Evolutionary conservation across 2,888 invertebrate genomes (phyloP), one percentile per base, ranked within the genome.

Genomic region (Lapara coniferarum): DNA sequence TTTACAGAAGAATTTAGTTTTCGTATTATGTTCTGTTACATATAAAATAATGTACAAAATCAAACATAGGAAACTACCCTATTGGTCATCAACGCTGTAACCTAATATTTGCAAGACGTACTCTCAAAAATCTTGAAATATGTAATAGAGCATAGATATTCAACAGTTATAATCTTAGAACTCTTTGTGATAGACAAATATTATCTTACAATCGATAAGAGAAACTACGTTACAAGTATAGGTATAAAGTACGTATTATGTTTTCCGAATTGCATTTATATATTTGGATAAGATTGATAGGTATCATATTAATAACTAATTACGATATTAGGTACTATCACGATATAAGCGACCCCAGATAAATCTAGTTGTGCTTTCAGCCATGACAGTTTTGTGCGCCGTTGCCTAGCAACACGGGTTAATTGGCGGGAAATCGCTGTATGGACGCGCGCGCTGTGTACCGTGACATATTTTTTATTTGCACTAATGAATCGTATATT

Each of bases 391-490:
- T 82, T 78, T 74, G 73, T 75, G 46, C 12, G 75, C 75, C 78
- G 87, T 89, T 85, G 85, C 89, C 78, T 83, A 77, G 89, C 87
- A 85, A 89, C 89, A 76, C 13, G 68, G 77, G 70, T 78, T 90
- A 90, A 90, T 90, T 90, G 89, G 89, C 89, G 85, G 84, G 81
- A 88, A 88, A 89, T 89, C 84, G 83, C 74, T 80, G 77, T 82
- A 81, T 80, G 85, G 86, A 87, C 46, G 63, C 49, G 49, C 49
- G 49, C 63, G 63, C 63, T 49, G 63, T 63, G 63, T 63, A 63
- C 19, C 63, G 63, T 19, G 63, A 63, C 46, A 49, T 19, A n/a
- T n/a, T n/a, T 63, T 63, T 63, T 63, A 46, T 63, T 63, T 63
- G 63, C 49, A 46, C 19, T 63, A 63, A 49, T 66, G 71, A 72